phyloP scores from a whole-genome alignment of 2,113 vertebrate genomes.

The Neopipo cinnamomea region DNA sequence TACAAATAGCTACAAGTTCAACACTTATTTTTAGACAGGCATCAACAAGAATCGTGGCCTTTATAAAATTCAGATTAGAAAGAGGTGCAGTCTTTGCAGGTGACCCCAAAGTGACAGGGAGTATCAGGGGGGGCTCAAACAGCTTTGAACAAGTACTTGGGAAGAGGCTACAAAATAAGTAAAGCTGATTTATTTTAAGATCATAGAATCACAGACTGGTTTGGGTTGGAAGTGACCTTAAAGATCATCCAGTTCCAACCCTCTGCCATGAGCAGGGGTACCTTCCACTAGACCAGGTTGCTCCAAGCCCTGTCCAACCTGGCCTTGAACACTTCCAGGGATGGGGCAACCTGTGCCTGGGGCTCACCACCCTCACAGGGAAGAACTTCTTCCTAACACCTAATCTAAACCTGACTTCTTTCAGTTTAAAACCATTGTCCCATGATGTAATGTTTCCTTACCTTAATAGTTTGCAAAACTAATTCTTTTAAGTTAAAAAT shows the following conservation, averaged over 20 bases:
- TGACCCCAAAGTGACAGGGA: not conserved
- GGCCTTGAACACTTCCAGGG: not conserved
- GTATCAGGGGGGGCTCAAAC: not conserved
- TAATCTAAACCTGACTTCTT: not conserved
- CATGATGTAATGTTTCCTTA: not conserved
- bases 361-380: fast-evolving
- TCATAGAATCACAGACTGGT: not conserved
- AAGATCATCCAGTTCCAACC: not conserved
- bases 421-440: not conserved
- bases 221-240: not conserved
- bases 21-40: not conserved
- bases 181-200: not conserved
- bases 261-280: not conserved
- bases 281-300: not conserved
- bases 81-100: not conserved
- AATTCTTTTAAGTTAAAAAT: not conserved
- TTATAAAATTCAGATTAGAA: not conserved
- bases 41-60: not conserved
- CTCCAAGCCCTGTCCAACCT: fast-evolving
- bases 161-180: not conserved
- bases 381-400: not conserved
- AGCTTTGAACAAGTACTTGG: not conserved
- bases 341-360: not conserved
- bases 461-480: not conserved
- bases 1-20: not conserved